Conservation (phyloP, 1,140 invertebrate species). For the Amyelois transitella region DNA sequence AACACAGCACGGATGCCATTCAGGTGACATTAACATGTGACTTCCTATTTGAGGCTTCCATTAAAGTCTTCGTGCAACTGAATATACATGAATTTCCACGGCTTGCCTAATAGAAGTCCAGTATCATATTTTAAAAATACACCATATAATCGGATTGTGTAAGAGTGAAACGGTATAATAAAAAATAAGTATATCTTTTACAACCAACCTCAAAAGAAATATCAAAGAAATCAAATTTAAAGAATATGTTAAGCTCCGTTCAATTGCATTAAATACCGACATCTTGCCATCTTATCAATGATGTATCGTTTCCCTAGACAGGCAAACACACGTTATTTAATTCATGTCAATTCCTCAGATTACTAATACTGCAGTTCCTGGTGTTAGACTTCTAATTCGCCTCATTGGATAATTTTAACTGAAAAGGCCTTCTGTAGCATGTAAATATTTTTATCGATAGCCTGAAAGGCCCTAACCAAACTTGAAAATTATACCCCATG, state of each 20-base stretch:
- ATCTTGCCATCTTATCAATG: background rate
- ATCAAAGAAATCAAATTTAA: background rate
- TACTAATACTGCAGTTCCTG: no score
- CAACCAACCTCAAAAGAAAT: background rate
- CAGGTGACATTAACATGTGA: constrained; percentile 40
- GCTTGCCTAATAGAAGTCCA: background rate
- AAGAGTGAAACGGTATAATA: no score
- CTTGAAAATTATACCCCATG: no score
- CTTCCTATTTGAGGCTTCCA: constrained; percentile 33
- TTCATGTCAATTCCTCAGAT: no score
- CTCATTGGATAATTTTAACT: no score
- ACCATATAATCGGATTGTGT: background rate
- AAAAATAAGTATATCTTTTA: no score
- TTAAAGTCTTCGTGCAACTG: background rate
- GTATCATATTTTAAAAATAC: background rate
- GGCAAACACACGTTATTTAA: background rate
- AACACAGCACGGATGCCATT: constrained; percentile 22
- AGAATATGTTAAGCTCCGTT: background rate
- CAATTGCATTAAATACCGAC: background rate
- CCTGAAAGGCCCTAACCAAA: background rate
- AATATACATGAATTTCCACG: background rate
- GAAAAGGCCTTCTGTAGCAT: no score
- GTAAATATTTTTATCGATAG: background rate
- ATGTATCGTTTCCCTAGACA: background rate
- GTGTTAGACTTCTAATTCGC: no score